Base-by-base conservation (phyloP, 2,113 vertebrate genomes). In the Tor tambroides region DNA sequence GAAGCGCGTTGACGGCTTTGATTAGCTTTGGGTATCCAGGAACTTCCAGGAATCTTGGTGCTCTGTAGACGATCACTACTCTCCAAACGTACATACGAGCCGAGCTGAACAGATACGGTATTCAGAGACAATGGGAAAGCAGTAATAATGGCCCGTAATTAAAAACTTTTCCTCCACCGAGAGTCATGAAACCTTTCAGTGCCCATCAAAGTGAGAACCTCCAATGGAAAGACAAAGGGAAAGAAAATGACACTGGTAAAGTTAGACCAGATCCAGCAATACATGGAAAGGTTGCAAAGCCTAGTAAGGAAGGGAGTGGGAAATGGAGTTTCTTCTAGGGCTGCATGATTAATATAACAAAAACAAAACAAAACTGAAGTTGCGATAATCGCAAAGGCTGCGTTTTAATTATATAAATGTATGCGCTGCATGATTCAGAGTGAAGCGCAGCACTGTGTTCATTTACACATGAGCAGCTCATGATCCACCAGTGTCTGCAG, bases 101-200 rank as follows among this genome's bases (percentile, higher is more conserved):
- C 0, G 21, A 43, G 41, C 28, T 3, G 8, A 67, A 67, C 63
- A 67, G 12, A 76, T 49, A 46, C 3, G 2, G 41, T 46, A 86
- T 84, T 28, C 63, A 21, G 19, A 65, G 65, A 79, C 41, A 35
- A 32, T n/a, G 14, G 41, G 19, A 17, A 10, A 46, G 17, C 15
- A n/a, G 35, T 32, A 69, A 49, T 26, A 54, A 84, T 30, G 12
- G 77, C 41, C 65, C 35, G 9, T 19, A 69, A 85, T 56, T 23
- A 85, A 85, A 83, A 46, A 74, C 30, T 59, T 38, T 72, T 77
- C 76, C 69, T 75, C 71, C 51, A 63, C 9, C 0, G 49, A 61
- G 80, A 41, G 15, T 59, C 38, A 72, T 30, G 80, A 43, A 81
- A 86, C 28, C n/a, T 78, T 86, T 19, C 69, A 30, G 30, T 43